Conservation (phyloP, 2,797 vertebrate genomes). For the Crypturellus tataupa region DNA sequence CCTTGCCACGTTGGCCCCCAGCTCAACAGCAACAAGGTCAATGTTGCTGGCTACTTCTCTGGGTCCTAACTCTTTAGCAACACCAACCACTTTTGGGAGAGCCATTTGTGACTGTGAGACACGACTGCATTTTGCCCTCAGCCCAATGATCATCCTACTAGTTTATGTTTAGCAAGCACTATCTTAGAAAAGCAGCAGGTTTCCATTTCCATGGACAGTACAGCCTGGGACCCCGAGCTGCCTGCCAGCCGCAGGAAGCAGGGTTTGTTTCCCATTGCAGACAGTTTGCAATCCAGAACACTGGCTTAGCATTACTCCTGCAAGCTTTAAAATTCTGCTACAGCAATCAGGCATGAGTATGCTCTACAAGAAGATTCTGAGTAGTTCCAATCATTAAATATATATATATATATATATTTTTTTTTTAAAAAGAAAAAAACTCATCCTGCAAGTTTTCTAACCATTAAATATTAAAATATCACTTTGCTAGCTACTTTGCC, state of each 20-base stretch:
- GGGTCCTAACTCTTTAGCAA: background rate
- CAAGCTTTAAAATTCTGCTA: conserved; percentile 67
- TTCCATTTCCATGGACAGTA: conserved; percentile 31
- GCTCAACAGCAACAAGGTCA: background rate
- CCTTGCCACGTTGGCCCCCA: background rate
- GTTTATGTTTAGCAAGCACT: background rate
- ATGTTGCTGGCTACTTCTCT: background rate
- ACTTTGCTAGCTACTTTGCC: conserved; percentile 14
- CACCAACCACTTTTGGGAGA: background rate
- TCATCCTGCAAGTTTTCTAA: conserved; percentile 35
- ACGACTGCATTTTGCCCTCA: background rate
- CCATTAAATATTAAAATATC: conserved; percentile 74
- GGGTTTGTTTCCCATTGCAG: conserved; percentile 25
- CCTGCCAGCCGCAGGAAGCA: conserved; percentile 1
- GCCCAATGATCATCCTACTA: background rate
- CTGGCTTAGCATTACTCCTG: conserved; percentile 28
- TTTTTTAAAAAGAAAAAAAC: background rate
- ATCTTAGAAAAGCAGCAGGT: conserved; percentile 6
- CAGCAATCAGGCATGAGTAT: conserved; percentile 61
- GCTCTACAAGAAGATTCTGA: conserved; percentile 49
- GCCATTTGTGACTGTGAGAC: background rate
- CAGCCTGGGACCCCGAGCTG: conserved; percentile 4
- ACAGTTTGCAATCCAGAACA: conserved; percentile 35
- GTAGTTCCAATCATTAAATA: conserved; percentile 61
- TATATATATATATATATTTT: conserved; percentile 36